These are phyloP conservation scores for Zootoca vivipara DNA, from an alignment of 2,113 vertebrate genomes.

Conservation along the genomic window DNA sequence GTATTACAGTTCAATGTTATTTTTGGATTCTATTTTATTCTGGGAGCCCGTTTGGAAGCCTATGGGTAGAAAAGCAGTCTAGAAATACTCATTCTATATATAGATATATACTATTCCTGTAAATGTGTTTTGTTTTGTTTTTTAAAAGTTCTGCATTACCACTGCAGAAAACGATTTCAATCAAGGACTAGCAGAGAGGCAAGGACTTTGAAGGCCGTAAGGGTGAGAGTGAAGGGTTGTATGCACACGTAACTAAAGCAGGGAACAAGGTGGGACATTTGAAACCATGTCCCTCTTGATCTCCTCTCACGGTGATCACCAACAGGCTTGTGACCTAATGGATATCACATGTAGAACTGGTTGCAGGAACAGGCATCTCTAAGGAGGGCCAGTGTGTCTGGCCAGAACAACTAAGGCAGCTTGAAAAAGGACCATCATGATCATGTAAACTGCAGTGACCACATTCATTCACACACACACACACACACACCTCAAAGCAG, in stretches of 20 bases:
- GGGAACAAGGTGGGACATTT: background rate
- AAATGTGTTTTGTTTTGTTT: background rate
- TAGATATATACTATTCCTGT: background rate
- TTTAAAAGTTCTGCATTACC: background rate
- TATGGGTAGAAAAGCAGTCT: background rate
- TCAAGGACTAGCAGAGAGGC: background rate
- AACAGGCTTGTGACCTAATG: too few species aligned
- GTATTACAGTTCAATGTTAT: too few species aligned
- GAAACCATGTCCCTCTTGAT: background rate
- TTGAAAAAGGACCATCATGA: background rate
- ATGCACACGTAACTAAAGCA: background rate
- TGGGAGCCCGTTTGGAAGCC: background rate
- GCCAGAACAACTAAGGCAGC: too few species aligned
- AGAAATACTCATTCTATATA: background rate
- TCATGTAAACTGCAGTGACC: background rate
- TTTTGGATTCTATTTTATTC: background rate
- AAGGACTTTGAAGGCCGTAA: background rate
- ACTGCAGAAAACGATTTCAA: background rate
- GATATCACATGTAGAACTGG: too few species aligned
- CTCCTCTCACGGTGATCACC: too few species aligned
- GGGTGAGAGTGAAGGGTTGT: background rate
- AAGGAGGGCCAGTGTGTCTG: too few species aligned
- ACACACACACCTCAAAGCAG: background rate
- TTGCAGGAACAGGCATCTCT: too few species aligned
- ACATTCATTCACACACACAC: background rate